These are phyloP conservation scores for Atopsyche davidsoni DNA, from an alignment of 1,140 invertebrate species.

Conservation along the genomic window DNA sequence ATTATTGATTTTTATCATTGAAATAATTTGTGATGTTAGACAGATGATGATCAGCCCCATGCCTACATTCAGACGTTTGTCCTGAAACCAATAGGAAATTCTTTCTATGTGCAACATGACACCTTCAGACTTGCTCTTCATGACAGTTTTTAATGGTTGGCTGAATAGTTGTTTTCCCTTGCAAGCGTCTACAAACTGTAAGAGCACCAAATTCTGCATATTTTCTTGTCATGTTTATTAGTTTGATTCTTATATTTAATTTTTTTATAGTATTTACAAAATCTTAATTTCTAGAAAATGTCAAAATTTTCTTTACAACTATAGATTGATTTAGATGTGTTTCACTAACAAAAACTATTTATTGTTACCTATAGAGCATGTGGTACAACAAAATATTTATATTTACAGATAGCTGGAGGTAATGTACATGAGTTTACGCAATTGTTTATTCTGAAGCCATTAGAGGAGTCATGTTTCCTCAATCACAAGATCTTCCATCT, in stretches of 20 bases:
- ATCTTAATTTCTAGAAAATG: too few relatives aligned
- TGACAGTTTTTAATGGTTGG: slow-evolving; percentile 54
- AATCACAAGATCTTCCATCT: slow-evolving; percentile 92
- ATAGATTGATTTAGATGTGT: too few relatives aligned
- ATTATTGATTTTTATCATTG: too few relatives aligned
- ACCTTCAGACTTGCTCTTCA: slow-evolving; percentile 84
- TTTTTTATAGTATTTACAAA: too few relatives aligned
- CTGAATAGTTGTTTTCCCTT: neutral
- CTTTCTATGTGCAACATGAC: slow-evolving; percentile 88
- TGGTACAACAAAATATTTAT: too few relatives aligned
- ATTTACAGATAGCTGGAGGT: slow-evolving; percentile 84
- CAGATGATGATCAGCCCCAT: slow-evolving; percentile 87
- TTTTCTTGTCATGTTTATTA: neutral
- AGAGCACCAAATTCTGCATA: too few relatives aligned
- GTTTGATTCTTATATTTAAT: neutral
- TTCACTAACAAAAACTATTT: too few relatives aligned
- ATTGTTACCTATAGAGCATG: too few relatives aligned
- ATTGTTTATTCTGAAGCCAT: slow-evolving; percentile 82
- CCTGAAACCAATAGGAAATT: slow-evolving; percentile 76
- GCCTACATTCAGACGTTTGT: slow-evolving; percentile 89
- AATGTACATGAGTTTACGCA: slow-evolving; percentile 87
- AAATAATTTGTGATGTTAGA: slow-evolving; percentile 59
- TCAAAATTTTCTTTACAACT: too few relatives aligned
- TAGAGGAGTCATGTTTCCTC: slow-evolving; percentile 77
- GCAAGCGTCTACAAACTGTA: too few relatives aligned